Percentiles rank a stretch among this genome's conserved stretches.
phyloP scores from a whole-genome alignment of 2,888 invertebrate genomes.

The Drosophila subsilvestris region DNA sequence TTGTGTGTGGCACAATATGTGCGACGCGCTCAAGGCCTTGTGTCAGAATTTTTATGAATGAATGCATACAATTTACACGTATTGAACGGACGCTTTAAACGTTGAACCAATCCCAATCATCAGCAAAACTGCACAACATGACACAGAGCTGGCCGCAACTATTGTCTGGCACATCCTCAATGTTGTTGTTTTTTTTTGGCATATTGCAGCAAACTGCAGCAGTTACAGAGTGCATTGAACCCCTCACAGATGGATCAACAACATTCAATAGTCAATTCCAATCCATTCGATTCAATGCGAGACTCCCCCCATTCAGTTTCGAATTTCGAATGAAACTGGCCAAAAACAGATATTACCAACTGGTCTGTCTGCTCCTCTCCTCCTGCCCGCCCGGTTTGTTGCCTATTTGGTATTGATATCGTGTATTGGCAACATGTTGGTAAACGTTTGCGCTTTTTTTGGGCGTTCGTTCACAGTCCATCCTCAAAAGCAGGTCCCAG shows the following conservation, averaged over 20 bases:
- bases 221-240: constrained; percentile 45
- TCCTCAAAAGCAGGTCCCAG: not conserved
- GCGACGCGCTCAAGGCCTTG: constrained; percentile 48
- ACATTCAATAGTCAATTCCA: constrained; percentile 38
- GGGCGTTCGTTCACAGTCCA: constrained; percentile 28
- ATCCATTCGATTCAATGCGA: constrained; percentile 37
- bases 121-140: constrained; percentile 2
- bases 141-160: constrained; percentile 25
- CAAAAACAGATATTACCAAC: constrained; percentile 50
- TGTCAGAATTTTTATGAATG: constrained; percentile 59
- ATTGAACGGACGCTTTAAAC: constrained; percentile 40
- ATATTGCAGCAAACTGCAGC: constrained; percentile 22
- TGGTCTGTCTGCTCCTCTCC: constrained; percentile 29
- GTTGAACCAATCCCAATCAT: constrained; percentile 26
- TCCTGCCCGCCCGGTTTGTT: constrained; percentile 20
- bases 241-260: constrained; percentile 42
- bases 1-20: constrained; percentile 36
- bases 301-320: constrained; percentile 21
- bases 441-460: constrained; percentile 27
- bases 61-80: constrained; percentile 45
- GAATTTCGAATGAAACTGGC: constrained; percentile 34
- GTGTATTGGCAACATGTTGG: constrained; percentile 48
- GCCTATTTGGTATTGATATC: constrained; percentile 43
- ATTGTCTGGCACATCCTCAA: constrained; percentile 27
- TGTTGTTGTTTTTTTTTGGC: constrained; percentile 4